phyloP scores from a whole-genome alignment of 2,797 vertebrate species.

The Eupleurogrammus muticus region DNA sequence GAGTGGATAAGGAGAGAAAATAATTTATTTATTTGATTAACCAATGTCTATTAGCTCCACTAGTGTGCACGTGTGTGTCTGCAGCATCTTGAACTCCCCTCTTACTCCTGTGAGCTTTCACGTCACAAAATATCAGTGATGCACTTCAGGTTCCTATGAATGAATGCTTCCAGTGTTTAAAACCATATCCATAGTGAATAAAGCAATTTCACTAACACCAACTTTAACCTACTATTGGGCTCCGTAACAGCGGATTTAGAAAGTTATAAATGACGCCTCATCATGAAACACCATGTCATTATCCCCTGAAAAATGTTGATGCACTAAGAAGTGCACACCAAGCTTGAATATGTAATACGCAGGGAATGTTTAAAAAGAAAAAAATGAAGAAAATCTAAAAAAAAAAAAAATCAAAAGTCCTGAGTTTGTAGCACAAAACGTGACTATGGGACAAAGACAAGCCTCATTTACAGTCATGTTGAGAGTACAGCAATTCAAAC shows the following conservation, averaged over 20 bases:
- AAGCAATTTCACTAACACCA: constrained; percentile 3
- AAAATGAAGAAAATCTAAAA: background rate
- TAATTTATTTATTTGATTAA: constrained; percentile 33
- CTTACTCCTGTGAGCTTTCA: background rate
- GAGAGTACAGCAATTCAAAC: too few relatives aligned
- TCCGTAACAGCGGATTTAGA: constrained; percentile 26
- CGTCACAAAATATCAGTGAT: constrained; percentile 3
- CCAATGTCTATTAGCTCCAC: constrained; percentile 9
- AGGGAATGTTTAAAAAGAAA: background rate
- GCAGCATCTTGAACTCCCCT: constrained; percentile 21
- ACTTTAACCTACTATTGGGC: background rate
- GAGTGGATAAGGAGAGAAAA: constrained; percentile 30
- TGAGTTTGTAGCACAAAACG: background rate
- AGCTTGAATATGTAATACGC: constrained; percentile 13
- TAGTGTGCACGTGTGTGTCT: constrained; percentile 6
- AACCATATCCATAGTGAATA: constrained; percentile 31
- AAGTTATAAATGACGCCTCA: constrained; percentile 12
- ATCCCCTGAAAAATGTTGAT: constrained; percentile 5
- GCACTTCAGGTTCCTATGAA: constrained; percentile 12
- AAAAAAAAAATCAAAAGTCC: background rate
- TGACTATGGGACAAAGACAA: background rate
- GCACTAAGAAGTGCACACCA: background rate
- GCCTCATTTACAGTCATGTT: too few relatives aligned
- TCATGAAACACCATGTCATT: constrained; percentile 2
- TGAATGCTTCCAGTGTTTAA: constrained; percentile 14